These are phyloP conservation scores for Carposina sasakii DNA, from an alignment of 1,140 invertebrate genomes.

Conservation along the genomic window DNA sequence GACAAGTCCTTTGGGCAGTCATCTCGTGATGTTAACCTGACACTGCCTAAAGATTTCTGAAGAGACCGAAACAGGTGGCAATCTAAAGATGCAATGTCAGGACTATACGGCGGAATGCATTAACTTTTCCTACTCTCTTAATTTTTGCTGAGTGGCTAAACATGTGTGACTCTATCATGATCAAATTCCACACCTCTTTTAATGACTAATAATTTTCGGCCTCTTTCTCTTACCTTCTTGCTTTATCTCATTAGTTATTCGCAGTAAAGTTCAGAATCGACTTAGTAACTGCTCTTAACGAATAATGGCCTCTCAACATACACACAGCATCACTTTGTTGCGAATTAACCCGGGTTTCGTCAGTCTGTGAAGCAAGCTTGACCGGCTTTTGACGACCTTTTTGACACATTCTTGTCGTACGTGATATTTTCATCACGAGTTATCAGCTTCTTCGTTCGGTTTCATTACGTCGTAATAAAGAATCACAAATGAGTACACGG, in stretches of 20 bases:
- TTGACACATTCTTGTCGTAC: no score
- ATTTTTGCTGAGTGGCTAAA: slow-evolving; percentile 36
- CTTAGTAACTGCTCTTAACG: slow-evolving; percentile 31
- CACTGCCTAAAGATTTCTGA: no score
- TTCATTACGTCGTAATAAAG: slow-evolving; percentile 6
- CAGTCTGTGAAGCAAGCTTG: no score
- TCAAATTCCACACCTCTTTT: slow-evolving; percentile 34
- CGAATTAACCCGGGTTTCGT: neutral
- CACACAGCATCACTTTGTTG: slow-evolving; percentile 12
- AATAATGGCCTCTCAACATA: slow-evolving; percentile 22
- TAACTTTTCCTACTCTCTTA: slow-evolving; percentile 6
- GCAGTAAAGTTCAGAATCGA: slow-evolving; percentile 33
- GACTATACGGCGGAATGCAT: slow-evolving; percentile 14
- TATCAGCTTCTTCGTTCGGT: slow-evolving; percentile 1
- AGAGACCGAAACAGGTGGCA: slow-evolving; percentile 13
- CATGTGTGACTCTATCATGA: slow-evolving; percentile 41
- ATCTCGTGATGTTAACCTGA: slow-evolving; percentile 15
- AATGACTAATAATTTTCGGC: slow-evolving; percentile 34
- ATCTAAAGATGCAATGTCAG: slow-evolving; percentile 14
- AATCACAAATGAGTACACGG: slow-evolving; percentile 10
- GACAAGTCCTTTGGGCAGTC: no score
- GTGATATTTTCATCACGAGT: no score
- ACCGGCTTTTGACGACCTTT: no score
- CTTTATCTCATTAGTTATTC: slow-evolving; percentile 33
- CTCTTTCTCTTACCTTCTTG: slow-evolving; percentile 28